These are phyloP conservation scores for Tipula lateralis DNA, from an alignment of 2,888 invertebrate species.

Conservation along the genomic window DNA sequence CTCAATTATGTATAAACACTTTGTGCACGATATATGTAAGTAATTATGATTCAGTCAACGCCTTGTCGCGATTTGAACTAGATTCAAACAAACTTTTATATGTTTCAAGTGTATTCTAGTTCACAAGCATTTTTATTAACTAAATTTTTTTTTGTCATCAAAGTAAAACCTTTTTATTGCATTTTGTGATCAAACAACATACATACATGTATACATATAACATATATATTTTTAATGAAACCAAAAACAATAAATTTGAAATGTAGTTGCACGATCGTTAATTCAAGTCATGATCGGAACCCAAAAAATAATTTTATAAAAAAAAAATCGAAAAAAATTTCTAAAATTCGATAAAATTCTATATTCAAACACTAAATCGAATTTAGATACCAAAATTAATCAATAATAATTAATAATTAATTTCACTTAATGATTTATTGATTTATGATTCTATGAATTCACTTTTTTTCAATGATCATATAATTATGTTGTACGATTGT, in stretches of 20 bases:
- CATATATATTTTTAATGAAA: background rate
- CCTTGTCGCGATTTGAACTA: conserved; percentile 4
- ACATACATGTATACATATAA: background rate
- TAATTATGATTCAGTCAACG: conserved; percentile 11
- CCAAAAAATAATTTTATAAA: background rate
- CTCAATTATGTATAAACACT: background rate
- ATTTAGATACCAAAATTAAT: background rate
- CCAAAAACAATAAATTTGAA: background rate
- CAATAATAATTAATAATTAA: conserved; percentile 12
- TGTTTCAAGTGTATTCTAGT: conserved; percentile 9
- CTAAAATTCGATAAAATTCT: conserved; percentile 24
- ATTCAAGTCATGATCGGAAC: conserved; percentile 19
- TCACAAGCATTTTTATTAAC: background rate
- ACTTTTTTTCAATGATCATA: background rate
- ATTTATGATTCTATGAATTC: background rate
- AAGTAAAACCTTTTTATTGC: conserved; percentile 1
- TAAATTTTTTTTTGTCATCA: background rate
- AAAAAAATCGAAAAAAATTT: background rate
- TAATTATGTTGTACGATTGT: background rate
- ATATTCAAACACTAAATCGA: background rate
- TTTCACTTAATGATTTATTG: conserved; percentile 24
- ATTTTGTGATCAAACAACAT: background rate
- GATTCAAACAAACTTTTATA: background rate
- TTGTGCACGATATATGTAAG: background rate
- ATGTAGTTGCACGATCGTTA: background rate